phyloP scores from a whole-genome alignment of 2,888 invertebrate genomes.

The Synanthedon vespiformis region DNA sequence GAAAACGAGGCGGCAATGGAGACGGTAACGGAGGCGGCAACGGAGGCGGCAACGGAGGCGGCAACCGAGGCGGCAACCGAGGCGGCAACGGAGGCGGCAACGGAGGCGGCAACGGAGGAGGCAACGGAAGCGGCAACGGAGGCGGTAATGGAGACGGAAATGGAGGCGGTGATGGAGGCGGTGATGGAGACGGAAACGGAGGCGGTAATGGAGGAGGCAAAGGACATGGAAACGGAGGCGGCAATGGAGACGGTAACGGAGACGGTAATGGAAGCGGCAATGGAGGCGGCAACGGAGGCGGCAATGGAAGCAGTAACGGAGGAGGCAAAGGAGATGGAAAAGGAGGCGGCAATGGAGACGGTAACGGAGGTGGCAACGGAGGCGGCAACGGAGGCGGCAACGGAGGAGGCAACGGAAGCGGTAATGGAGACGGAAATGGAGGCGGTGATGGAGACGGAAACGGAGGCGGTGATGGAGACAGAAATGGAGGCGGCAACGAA shows the following conservation, averaged over 20 bases:
- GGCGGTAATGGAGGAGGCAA: too few relatives aligned
- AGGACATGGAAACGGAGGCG: too few relatives aligned
- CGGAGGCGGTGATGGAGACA: conserved; percentile 8
- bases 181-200: conserved; percentile 1
- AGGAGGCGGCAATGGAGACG: conserved; percentile 7
- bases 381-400: conserved; percentile 11
- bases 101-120: conserved; percentile 12
- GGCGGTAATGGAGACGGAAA: conserved; percentile 9
- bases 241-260: too few relatives aligned
- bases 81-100: conserved; percentile 13
- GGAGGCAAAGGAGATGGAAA: conserved; percentile 12
- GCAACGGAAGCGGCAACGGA: conserved; percentile 8
- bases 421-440: conserved; percentile 11
- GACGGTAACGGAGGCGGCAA: conserved; percentile 1
- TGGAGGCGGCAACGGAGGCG: conserved; percentile 14
- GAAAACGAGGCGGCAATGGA: conserved; percentile 13
- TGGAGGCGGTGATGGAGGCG: conserved; percentile 7
- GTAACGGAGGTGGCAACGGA: background rate
- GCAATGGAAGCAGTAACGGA: conserved; percentile 11
- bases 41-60: conserved; percentile 3
- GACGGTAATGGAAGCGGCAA: conserved; percentile 15
- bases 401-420: conserved; percentile 12
- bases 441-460: conserved; percentile 11
- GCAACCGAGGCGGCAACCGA: conserved; percentile 10
- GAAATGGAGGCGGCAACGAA: conserved; percentile 8